Evolutionary conservation across 1,140 invertebrate genomes (phyloP).

Genomic region (Aphelenchoides avenae): DNA sequence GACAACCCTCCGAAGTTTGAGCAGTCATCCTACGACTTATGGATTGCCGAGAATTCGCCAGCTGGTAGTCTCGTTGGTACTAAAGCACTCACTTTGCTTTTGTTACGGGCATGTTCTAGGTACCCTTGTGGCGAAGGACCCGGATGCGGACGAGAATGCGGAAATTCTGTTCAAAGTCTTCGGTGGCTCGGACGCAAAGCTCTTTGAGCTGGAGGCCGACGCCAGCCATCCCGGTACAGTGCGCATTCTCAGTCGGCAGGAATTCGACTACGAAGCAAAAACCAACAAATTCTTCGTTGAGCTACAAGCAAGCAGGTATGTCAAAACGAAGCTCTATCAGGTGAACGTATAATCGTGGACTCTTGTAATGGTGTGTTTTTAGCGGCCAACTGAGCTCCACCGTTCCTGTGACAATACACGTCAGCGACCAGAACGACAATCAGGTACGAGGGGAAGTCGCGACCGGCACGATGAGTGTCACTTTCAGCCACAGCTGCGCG

Average conservation of each 20-base stretch:
- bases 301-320: conserved; percentile 44
- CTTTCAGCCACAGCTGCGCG: conserved; percentile 41
- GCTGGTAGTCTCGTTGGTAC: conserved; percentile 80
- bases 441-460: conserved; percentile 50
- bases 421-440: conserved; percentile 57
- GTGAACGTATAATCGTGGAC: not conserved
- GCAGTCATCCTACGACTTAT: conserved; percentile 67
- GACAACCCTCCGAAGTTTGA: conserved; percentile 87
- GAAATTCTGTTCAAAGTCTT: conserved; percentile 55
- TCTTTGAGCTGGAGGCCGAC: conserved; percentile 54
- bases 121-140: conserved; percentile 81
- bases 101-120: too few species aligned
- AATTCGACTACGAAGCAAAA: conserved; percentile 56
- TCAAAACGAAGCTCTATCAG: conserved; percentile 10
- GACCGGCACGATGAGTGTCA: too few species aligned
- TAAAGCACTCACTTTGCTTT: too few species aligned
- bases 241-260: conserved; percentile 40
- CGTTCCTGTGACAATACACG: conserved; percentile 46
- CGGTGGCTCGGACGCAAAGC: conserved; percentile 52
- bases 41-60: conserved; percentile 74
- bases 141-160: conserved; percentile 80
- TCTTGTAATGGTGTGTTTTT: conserved; percentile 13
- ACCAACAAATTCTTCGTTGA: conserved; percentile 51
- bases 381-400: conserved; percentile 56
- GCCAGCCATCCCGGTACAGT: conserved; percentile 39